A percentile compares a stretch with the other conserved stretches of the same genome.
These are phyloP conservation scores for Spheniscus mendiculus DNA, from an alignment of 2,113 vertebrate genomes.

Conservation along the genomic window DNA sequence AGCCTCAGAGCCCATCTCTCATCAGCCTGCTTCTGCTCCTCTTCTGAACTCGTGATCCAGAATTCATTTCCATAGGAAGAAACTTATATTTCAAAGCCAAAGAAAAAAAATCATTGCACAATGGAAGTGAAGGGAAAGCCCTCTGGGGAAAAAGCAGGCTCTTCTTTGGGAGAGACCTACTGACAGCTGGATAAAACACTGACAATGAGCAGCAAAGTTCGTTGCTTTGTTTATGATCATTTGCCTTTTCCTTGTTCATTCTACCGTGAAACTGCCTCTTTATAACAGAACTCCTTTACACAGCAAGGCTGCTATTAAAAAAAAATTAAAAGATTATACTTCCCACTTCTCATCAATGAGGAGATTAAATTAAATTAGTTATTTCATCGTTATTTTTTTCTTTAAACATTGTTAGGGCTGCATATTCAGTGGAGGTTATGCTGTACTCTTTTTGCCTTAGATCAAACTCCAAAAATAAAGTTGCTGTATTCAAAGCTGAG, in stretches of 20 bases:
- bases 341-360: not conserved
- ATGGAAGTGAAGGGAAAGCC: not conserved
- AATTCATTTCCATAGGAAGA: not conserved
- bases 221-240: not conserved
- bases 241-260: not conserved
- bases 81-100: not conserved
- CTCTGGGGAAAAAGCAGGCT: not conserved
- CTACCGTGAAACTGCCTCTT: not conserved
- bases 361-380: not conserved
- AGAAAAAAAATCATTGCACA: not conserved
- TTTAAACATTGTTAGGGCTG: not conserved
- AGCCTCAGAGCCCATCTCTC: not conserved
- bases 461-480: conserved; percentile 11
- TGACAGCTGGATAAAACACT: not conserved
- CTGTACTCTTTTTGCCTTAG: not conserved
- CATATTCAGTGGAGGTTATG: not conserved
- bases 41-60: not conserved
- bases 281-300: not conserved
- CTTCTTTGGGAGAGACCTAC: not conserved
- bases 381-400: not conserved
- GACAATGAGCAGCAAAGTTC: not conserved
- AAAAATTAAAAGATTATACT: not conserved
- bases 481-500: not conserved
- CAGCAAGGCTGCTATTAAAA: not conserved
- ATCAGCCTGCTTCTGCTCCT: not conserved